These are phyloP conservation scores for Leucophenga maculata DNA, from an alignment of 2,888 invertebrate species.

Conservation along the genomic window DNA sequence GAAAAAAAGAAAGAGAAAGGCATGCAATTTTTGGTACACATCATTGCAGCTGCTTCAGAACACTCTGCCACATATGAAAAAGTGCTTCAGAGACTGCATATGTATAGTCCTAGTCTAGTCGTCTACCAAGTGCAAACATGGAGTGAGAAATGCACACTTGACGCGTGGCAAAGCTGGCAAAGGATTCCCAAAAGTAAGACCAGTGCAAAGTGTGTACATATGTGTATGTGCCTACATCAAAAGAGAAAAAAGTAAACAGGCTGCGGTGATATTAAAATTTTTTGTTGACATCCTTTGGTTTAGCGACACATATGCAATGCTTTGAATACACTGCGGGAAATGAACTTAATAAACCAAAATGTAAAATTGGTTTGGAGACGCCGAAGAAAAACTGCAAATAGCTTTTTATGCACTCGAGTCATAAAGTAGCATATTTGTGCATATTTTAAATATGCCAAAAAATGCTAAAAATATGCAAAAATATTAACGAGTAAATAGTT, in stretches of 20 bases:
- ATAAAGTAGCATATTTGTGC: too few species aligned
- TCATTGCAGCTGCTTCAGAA: neutral
- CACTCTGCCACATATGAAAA: conserved; percentile 27
- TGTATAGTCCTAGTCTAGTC: too few species aligned
- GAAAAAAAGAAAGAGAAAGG: too few species aligned
- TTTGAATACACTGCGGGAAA: neutral
- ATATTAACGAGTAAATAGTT: too few species aligned
- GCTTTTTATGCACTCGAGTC: too few species aligned
- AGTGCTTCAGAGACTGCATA: conserved; percentile 30
- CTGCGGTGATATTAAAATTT: conserved; percentile 57
- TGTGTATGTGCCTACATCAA: neutral
- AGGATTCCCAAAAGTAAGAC: neutral
- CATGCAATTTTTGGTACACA: neutral
- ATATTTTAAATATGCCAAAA: too few species aligned
- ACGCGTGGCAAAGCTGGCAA: conserved; percentile 24
- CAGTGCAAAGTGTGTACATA: neutral
- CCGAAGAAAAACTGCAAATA: too few species aligned
- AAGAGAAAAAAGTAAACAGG: conserved; percentile 3
- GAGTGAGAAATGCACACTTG: conserved; percentile 24
- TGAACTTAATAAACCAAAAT: too few species aligned
- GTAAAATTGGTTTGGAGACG: too few species aligned
- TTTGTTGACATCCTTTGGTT: conserved; percentile 58
- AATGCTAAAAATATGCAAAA: too few species aligned
- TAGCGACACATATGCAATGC: conserved; percentile 3
- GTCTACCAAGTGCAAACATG: conserved; percentile 7